phyloP scores from a whole-genome alignment of 2,888 invertebrate genomes.

The Leptura quadrifasciata region DNA sequence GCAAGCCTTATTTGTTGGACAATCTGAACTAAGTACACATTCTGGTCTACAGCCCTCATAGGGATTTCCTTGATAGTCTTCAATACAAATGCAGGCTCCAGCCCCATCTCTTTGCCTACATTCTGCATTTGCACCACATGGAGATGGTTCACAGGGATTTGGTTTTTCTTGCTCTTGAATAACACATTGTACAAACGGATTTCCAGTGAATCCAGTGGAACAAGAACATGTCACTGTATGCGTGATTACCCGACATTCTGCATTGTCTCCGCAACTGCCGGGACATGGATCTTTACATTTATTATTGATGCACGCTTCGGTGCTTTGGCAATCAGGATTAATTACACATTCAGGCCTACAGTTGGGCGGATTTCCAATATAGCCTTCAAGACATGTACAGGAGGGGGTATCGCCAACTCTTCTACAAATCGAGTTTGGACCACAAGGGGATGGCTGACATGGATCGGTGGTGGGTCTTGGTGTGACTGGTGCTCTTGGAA shows the following conservation, averaged over 20 bases:
- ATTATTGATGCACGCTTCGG: slow-evolving; percentile 86
- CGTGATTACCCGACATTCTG: slow-evolving; percentile 86
- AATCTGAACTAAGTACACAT: slow-evolving; percentile 90
- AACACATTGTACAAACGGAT: slow-evolving; percentile 88
- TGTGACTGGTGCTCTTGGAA: slow-evolving; percentile 72
- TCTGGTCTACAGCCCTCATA: slow-evolving; percentile 91
- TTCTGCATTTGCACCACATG: slow-evolving; percentile 90
- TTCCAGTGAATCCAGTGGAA: slow-evolving; percentile 84
- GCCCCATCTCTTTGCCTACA: slow-evolving; percentile 86
- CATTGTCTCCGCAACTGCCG: slow-evolving; percentile 86
- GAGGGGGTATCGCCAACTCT: slow-evolving; percentile 80
- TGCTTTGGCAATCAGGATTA: slow-evolving; percentile 86
- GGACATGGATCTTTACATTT: slow-evolving; percentile 90
- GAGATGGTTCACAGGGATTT: slow-evolving; percentile 89
- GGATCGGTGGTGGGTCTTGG: slow-evolving; percentile 75
- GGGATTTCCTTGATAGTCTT: slow-evolving; percentile 89
- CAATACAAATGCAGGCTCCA: slow-evolving; percentile 87
- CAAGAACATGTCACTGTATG: slow-evolving; percentile 90
- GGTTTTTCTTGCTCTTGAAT: slow-evolving; percentile 77
- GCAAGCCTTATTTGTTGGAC: slow-evolving; percentile 88
- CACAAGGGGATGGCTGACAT: slow-evolving; percentile 88
- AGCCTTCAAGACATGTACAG: slow-evolving; percentile 86
- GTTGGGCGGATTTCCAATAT: slow-evolving; percentile 87
- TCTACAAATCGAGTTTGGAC: slow-evolving; percentile 86
- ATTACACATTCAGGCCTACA: slow-evolving; percentile 90